Evolutionary conservation across 2,888 invertebrate genomes (phyloP), one percentile per base, ranked within the genome.

Genomic region (Pilophorus perplexus): DNA sequence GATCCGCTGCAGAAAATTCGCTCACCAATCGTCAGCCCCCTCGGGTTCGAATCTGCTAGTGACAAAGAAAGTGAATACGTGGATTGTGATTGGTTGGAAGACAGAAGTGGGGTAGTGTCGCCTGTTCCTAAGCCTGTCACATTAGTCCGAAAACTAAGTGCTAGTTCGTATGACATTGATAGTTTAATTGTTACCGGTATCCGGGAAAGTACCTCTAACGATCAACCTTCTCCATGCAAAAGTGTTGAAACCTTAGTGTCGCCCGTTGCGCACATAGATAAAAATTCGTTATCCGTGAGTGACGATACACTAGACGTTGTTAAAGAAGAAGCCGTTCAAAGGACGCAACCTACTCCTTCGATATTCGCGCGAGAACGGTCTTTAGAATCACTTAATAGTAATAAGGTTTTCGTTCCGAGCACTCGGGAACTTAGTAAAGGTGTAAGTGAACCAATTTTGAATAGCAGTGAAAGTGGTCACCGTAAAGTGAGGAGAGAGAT

Each of bases 401-500:
- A 69, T 57, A 62, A 54, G 37, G 64, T 38, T 50, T 42, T 37
- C 5, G 68, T 68, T 25, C 55, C 64, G 28, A 55, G 55, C 44
- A 48, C 25, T 16, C 37, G 40, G 10, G 68, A 70, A 66, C 44
- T 70, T 27, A 66, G 55, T 37, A 70, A 70, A 68, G 71, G 69
- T 65, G 67, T 68, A 38, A 71, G 71, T 64, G 71, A 68, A 64
- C 68, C 71, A 52, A 67, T 71, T 40, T 54, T 68, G 48, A 69
- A 69, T 46, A 67, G 66, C 37, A n/a, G n/a, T n/a, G 66, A 65
- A 37, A 48, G 46, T 2, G 28, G 46, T n/a, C 42, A 64, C 27
- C 28, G 50, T 22, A 55, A 33, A 42, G 59, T 67, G 50, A 52
- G 57, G 40, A 62, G 54, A 50, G 69, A 68, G 37, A 82, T 82